Percentiles rank a stretch among this genome's conserved stretches.
phyloP scores from a whole-genome alignment of 1,140 invertebrate genomes.

The Mercenaria mercenaria region DNA sequence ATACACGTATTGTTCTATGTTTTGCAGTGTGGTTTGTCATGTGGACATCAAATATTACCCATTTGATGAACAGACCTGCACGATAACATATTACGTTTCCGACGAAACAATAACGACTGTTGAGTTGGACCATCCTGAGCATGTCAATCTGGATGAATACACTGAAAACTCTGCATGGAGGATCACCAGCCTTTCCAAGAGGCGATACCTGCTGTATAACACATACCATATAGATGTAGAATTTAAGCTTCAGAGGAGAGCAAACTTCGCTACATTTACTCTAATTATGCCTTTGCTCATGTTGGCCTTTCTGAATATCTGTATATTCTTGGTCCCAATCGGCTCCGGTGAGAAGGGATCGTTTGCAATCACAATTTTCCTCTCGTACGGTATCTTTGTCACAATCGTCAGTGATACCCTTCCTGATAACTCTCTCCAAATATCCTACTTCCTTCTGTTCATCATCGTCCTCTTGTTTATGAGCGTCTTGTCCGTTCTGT shows the following conservation, averaged over 20 bases:
- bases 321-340: conserved; percentile 45
- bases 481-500: conserved; percentile 41
- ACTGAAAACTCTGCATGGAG: conserved; percentile 48
- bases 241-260: conserved; percentile 8
- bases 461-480: conserved; percentile 29
- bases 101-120: conserved; percentile 21
- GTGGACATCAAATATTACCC: conserved; percentile 59
- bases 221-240: not conserved
- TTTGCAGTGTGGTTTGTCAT: conserved; percentile 39
- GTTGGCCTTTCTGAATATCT: conserved; percentile 42
- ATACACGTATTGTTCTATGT: too few species aligned
- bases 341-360: conserved; percentile 51
- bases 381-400: conserved; percentile 55
- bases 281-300: conserved; percentile 34
- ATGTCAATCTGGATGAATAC: not conserved
- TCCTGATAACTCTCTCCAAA: conserved; percentile 44
- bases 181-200: not conserved
- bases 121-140: not conserved
- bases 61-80: conserved; percentile 56
- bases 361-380: conserved; percentile 49
- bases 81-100: conserved; percentile 32
- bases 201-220: not conserved
- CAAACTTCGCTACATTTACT: conserved; percentile 36
- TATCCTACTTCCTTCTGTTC: conserved; percentile 39
- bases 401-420: conserved; percentile 27